Percentiles rank a stretch among this genome's conserved stretches.
phyloP scores from a whole-genome alignment of 2,888 invertebrate species.

The Rapana venosa region DNA sequence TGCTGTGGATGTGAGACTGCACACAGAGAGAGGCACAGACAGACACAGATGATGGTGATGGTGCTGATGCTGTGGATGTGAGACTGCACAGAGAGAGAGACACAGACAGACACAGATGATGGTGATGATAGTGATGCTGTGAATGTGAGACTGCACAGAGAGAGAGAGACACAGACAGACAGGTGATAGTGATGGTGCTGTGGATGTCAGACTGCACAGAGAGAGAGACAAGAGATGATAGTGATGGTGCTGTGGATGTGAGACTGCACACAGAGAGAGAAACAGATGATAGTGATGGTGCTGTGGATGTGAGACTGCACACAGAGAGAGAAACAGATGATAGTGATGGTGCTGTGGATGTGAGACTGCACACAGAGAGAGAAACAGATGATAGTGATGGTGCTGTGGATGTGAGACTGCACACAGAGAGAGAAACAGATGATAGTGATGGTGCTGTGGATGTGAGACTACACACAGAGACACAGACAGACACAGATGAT shows the following conservation, averaged over 20 bases:
- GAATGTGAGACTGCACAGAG: constrained; percentile 88
- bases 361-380: too few relatives aligned
- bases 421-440: too few relatives aligned
- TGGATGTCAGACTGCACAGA: too few relatives aligned
- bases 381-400: too few relatives aligned
- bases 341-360: neutral
- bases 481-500: too few relatives aligned
- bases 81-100: too few relatives aligned
- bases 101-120: too few relatives aligned
- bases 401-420: too few relatives aligned
- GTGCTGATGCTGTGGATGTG: neutral
- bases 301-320: constrained; percentile 92
- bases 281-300: constrained; percentile 85
- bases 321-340: constrained; percentile 12
- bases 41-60: neutral
- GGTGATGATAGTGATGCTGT: constrained; percentile 82
- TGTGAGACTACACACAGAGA: constrained; percentile 85
- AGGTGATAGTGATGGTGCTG: too few relatives aligned
- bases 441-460: constrained; percentile 90
- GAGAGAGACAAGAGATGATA: too few relatives aligned
- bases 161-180: too few relatives aligned
- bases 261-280: too few relatives aligned
- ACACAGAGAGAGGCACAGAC: constrained; percentile 31
- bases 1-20: constrained; percentile 94
- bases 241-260: neutral